Evolutionary conservation across 2,888 invertebrate genomes (phyloP).

Genomic region (Corythucha ciliata): DNA sequence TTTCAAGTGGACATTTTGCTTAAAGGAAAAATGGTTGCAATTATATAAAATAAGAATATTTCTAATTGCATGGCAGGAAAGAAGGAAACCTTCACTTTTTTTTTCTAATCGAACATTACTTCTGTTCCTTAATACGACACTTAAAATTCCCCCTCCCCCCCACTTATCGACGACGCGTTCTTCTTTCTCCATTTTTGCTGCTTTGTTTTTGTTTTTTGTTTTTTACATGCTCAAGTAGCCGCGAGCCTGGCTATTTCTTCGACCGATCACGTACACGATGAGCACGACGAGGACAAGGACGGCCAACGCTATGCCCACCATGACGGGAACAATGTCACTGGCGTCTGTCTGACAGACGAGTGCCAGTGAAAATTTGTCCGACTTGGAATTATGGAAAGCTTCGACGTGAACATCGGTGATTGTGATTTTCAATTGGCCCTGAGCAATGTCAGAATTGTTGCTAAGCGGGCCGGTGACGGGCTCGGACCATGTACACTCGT

Average conservation of each 20-base stretch:
- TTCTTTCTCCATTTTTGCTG: no score
- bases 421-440: slow-evolving; percentile 35
- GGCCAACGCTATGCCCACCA: slow-evolving; percentile 88
- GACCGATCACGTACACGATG: slow-evolving; percentile 84
- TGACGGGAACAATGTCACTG: slow-evolving; percentile 90
- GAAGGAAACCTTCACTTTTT: no score
- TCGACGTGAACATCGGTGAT: slow-evolving; percentile 60
- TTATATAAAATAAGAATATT: no score
- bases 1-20: no score
- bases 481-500: slow-evolving; percentile 17
- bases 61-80: no score
- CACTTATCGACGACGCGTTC: no score
- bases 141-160: no score
- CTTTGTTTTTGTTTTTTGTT: no score
- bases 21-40: no score
- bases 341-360: slow-evolving; percentile 66
- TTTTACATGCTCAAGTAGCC: slow-evolving; percentile 81
- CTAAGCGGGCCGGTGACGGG: slow-evolving; percentile 14
- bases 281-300: slow-evolving; percentile 84
- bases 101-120: no score
- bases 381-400: slow-evolving; percentile 54
- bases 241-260: slow-evolving; percentile 69
- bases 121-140: no score
- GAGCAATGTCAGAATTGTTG: slow-evolving; percentile 1
- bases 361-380: slow-evolving; percentile 54